Conservation (phyloP, 2,888 invertebrate species). For the Oscheius sp. region DNA sequence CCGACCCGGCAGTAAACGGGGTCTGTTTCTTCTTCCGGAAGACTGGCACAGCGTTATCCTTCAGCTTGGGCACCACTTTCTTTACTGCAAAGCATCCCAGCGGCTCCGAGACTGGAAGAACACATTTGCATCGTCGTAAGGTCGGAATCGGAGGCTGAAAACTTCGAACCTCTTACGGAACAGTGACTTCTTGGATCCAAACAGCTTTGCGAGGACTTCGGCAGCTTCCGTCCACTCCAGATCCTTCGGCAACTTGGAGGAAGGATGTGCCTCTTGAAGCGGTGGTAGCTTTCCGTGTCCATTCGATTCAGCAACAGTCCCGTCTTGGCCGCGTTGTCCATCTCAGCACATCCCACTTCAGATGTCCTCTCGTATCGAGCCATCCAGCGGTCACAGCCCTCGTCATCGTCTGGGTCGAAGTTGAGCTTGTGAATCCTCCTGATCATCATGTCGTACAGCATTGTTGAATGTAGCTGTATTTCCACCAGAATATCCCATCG, state of each 20-base stretch:
- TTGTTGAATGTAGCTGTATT: too few species aligned
- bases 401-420: too few species aligned
- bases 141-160: neutral
- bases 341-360: too few species aligned
- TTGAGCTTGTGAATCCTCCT: too few species aligned
- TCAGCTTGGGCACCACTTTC: conserved; percentile 37
- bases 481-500: too few species aligned
- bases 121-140: neutral
- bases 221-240: neutral
- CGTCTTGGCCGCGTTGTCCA: too few species aligned
- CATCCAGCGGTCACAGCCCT: too few species aligned
- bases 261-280: conserved; percentile 11
- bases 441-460: too few species aligned
- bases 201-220: neutral
- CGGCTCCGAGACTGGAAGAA: neutral
- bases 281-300: neutral
- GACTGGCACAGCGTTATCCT: neutral
- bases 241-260: neutral
- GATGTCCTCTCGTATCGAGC: too few species aligned
- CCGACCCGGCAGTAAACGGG: too few species aligned
- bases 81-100: conserved; percentile 40
- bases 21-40: too few species aligned
- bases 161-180: conserved; percentile 11
- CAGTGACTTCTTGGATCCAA: conserved; percentile 9
- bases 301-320: neutral